Percentiles rank a stretch among this genome's conserved stretches.
phyloP scores from a whole-genome alignment of 1,140 invertebrate species.

The Tetragnatha versicolor region DNA sequence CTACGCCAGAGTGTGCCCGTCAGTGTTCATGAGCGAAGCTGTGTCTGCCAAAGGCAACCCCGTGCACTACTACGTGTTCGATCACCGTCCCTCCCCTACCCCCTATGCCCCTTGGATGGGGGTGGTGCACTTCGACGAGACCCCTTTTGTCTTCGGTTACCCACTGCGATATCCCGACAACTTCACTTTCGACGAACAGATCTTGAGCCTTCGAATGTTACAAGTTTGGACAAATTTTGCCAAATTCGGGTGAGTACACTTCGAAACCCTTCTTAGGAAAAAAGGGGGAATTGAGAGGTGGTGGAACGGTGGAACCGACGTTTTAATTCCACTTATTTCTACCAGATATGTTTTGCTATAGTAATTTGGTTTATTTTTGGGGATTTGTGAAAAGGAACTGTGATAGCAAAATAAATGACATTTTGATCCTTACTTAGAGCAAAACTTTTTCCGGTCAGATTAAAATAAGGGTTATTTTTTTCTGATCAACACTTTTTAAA shows the following conservation, averaged over 20 bases:
- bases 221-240: conserved; percentile 66
- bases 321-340: not conserved
- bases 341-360: not conserved
- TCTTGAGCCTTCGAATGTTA: conserved; percentile 64
- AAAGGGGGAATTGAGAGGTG: not conserved
- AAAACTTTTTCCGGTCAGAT: no score
- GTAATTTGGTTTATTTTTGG: not conserved
- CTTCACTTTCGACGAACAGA: conserved; percentile 62
- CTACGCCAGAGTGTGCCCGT: not conserved
- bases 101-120: conserved; percentile 69
- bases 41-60: not conserved
- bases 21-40: conserved; percentile 1
- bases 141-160: conserved; percentile 67
- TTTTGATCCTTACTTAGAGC: no score
- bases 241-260: conserved; percentile 60
- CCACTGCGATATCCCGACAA: conserved; percentile 61
- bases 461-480: no score
- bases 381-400: no score
- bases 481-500: no score
- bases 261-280: not conserved
- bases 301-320: no score
- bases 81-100: not conserved
- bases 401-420: no score
- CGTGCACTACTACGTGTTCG: conserved; percentile 26
- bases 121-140: conserved; percentile 68